Conservation (phyloP, 2,888 invertebrate genomes). For the Ichneumoninae sp. region DNA sequence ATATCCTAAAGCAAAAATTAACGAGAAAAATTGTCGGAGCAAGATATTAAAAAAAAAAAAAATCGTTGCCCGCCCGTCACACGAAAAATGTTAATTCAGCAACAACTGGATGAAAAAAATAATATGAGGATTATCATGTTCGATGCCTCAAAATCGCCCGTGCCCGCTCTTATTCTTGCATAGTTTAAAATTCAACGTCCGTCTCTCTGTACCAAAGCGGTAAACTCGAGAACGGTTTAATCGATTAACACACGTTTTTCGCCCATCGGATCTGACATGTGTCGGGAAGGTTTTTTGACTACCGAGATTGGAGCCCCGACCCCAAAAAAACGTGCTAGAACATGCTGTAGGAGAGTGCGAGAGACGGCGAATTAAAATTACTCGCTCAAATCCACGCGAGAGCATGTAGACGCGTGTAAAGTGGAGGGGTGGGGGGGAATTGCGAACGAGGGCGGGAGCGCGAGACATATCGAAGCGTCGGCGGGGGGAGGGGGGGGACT, state of each 20-base stretch:
- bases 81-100: too few species aligned
- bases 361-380: slow-evolving; percentile 16
- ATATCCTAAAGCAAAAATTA: not conserved
- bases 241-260: too few species aligned
- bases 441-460: slow-evolving; percentile 52
- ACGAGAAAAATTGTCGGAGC: not conserved
- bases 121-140: too few species aligned
- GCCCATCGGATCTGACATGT: too few species aligned
- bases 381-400: not conserved
- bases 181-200: too few species aligned
- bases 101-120: too few species aligned
- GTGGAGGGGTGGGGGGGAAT: slow-evolving; percentile 35
- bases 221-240: too few species aligned
- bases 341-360: not conserved
- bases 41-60: not conserved
- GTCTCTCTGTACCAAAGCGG: not conserved
- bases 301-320: too few species aligned
- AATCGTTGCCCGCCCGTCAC: not conserved
- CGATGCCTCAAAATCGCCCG: too few species aligned
- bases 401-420: slow-evolving; percentile 27
- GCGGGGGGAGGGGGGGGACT: slow-evolving; percentile 36
- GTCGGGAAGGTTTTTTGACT: too few species aligned
- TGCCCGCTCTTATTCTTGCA: too few species aligned
- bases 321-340: not conserved
- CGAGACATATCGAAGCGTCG: slow-evolving; percentile 56